Evolutionary conservation across 1,140 invertebrate genomes (phyloP), one percentile per base, ranked within the genome.

Genomic region (Ganaspis sp.): DNA sequence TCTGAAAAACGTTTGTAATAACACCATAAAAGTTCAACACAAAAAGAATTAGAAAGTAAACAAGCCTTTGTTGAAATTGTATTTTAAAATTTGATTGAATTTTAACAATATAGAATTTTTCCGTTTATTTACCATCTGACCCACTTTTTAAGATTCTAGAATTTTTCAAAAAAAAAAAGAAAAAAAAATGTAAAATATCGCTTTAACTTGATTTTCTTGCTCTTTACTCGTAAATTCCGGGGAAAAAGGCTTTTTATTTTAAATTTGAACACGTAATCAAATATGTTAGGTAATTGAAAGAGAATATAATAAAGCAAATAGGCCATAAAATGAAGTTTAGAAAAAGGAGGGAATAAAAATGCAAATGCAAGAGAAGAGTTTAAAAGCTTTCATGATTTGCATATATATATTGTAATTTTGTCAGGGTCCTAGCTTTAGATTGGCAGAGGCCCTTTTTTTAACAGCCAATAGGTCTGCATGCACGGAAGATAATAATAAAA

Each of bases 351-450:
- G 11, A 6, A 64, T 64, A 29, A 64, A 64, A 64, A 64, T 64
- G 23, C 54, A 64, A 64, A 64, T 64, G 11, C 23, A 6, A 29
- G 11, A 26, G 54, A 29, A 64, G 23, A 64, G 54, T 64, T 15
- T n/a, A 17, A 29, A 29, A 64, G 23, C 54, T 64, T 64, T 29
- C 21, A 21, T 23, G 53, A 58, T 58, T 58, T 58, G 53, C 53
- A 58, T 58, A 58, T 26, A 64, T 29, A 26, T 64, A 15, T 29
- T 9, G 54, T 58, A 58, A 58, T 58, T 58, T 58, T 58, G 54
- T 26, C 21, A 58, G 21, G 21, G 9, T 49, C 45, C 45, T 49
- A 49, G 3, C 9, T n/a, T 17, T 17, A 19, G 17, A 54, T 49
- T 49, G 45, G 45, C n/a, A 17, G 12, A 49, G n/a, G 45, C 45